A percentile compares a stretch with the other conserved stretches of the same genome.
phyloP scores from a whole-genome alignment of 2,113 vertebrate genomes.

The Datnioides undecimradiatus region DNA sequence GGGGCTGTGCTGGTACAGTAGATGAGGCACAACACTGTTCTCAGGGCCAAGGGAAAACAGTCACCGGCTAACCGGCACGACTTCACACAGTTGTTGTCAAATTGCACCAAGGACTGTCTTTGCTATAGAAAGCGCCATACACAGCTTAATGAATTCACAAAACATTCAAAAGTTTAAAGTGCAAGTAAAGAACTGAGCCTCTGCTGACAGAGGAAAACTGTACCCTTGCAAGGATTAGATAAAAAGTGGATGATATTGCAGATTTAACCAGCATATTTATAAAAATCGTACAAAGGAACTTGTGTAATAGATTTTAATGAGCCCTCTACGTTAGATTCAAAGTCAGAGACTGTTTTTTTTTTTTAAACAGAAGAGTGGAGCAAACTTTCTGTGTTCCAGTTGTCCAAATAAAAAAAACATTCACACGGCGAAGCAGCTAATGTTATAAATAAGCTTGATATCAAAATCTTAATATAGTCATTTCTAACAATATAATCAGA shows the following conservation, averaged over 20 bases:
- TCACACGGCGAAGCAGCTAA: neutral
- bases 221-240: slow-evolving; percentile 11
- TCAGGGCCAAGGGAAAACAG: slow-evolving; percentile 57
- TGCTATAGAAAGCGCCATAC: slow-evolving; percentile 1
- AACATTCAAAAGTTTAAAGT: slow-evolving; percentile 32
- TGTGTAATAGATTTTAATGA: slow-evolving; percentile 20
- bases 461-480: neutral
- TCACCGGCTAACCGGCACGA: slow-evolving; percentile 31
- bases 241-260: slow-evolving; percentile 19
- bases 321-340: neutral
- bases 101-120: neutral
- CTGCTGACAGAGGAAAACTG: slow-evolving; percentile 41
- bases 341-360: neutral
- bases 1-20: slow-evolving; percentile 44
- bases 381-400: neutral
- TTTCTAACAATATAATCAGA: neutral
- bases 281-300: no score
- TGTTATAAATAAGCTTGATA: neutral
- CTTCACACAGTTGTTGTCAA: slow-evolving; percentile 46
- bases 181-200: slow-evolving; percentile 12
- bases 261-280: neutral
- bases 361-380: neutral
- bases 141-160: slow-evolving; percentile 41
- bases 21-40: slow-evolving; percentile 34
- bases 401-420: neutral